Base-by-base conservation (phyloP, 1,140 invertebrate genomes). In the Drosophila murphyi region DNA sequence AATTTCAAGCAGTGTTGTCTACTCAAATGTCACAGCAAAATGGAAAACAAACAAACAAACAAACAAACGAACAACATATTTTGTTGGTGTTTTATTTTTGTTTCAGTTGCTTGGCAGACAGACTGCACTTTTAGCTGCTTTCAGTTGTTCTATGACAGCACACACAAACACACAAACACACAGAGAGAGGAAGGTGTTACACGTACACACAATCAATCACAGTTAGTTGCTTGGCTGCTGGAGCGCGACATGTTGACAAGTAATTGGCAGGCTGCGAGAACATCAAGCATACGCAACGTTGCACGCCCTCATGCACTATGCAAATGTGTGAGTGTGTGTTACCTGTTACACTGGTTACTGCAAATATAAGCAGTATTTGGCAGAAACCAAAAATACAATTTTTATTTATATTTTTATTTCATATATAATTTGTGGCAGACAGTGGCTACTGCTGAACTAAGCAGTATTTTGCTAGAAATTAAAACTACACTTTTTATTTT, bases 171-270 rank as follows among this genome's bases (percentile, higher is more conserved):
- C 47, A 61, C 39, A 29, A 12, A 34, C 56, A 8, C 56, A 20
- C 41, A 8, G 10, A 12, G 4, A 10, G 8, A 43, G 2, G 6
- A 29, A 31, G 28, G 7, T 45, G 39, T n/a, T 43, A 43, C 59
- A 59, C 68, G 68, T 63, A 47, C 34, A 60, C 45, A 64, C 76
- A 85, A 86, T 88, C 82, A 87, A 87, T 87, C 83, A 83, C 61
- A 56, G 64, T 55, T 68, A 60, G 61, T 63, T 80, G 74, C 54
- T 20, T 60, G 52, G 59, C 60, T 71, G 68, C 68, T 75, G 68
- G 60, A 75, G 73, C 73, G 73, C 68, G 69, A 72, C 68, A 72
- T 76, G 73, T 76, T 72, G 69, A 76, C 73, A 76, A 76, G 73
- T 76, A 76, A 76, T 72, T 76, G 73, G 69, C 73, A 76, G 73